A percentile compares a stretch with the other conserved stretches of the same genome.
These are phyloP conservation scores for Chouioia cunea DNA, from an alignment of 2,888 invertebrate species.

Conservation along the genomic window DNA sequence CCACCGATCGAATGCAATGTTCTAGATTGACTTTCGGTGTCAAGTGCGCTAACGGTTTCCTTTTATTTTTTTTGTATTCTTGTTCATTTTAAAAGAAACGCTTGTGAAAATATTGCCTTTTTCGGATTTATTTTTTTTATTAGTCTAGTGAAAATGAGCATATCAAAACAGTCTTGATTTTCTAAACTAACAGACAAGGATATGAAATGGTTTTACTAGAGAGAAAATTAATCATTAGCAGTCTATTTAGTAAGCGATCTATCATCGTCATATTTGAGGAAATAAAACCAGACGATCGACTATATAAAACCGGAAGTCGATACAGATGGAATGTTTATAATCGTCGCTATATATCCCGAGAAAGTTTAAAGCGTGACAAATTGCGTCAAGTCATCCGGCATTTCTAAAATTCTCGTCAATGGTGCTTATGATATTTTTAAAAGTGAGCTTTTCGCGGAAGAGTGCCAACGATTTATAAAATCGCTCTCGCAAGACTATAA, in stretches of 20 bases:
- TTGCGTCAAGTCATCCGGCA: too few species aligned
- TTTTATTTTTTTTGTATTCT: too few species aligned
- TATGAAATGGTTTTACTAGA: conserved; percentile 30
- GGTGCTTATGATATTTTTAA: too few species aligned
- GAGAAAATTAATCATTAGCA: conserved; percentile 43
- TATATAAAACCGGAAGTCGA: conserved; percentile 28
- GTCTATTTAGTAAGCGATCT: conserved; percentile 46
- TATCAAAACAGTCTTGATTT: conserved; percentile 8
- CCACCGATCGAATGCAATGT: conserved; percentile 12
- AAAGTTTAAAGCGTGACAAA: too few species aligned
- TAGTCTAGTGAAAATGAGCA: not conserved
- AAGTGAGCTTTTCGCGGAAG: too few species aligned
- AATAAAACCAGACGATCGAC: conserved; percentile 1
- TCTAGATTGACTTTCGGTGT: conserved; percentile 11
- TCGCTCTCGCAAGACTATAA: too few species aligned
- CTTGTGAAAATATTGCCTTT: not conserved
- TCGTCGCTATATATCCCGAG: too few species aligned
- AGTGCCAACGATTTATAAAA: too few species aligned
- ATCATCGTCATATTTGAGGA: too few species aligned
- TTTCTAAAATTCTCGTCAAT: too few species aligned
- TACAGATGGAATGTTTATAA: too few species aligned
- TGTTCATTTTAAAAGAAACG: conserved; percentile 2
- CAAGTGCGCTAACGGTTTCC: not conserved
- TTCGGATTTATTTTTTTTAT: not conserved
- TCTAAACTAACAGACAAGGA: not conserved